These are phyloP conservation scores for Lytechinus variegatus DNA, from an alignment of 35 echinoderm and acorn worm species.

Conservation along the genomic window DNA sequence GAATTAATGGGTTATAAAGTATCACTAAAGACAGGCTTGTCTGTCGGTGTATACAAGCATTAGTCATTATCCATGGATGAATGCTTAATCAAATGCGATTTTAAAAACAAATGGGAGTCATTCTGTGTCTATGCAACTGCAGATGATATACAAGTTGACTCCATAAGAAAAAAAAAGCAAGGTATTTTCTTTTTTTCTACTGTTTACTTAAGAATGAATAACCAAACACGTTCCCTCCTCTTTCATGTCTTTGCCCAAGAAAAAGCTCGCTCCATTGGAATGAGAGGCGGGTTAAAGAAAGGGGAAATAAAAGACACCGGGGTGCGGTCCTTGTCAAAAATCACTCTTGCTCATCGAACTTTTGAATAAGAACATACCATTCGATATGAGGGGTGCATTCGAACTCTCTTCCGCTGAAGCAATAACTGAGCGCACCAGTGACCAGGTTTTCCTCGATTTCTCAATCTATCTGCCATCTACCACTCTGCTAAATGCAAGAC, in stretches of 20 bases:
- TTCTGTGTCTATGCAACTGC: not conserved
- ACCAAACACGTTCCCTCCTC: not conserved
- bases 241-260: not conserved
- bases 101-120: not conserved
- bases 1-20: not conserved
- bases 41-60: not conserved
- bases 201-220: not conserved
- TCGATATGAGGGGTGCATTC: not conserved
- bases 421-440: not conserved
- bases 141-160: too few species aligned
- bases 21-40: not conserved
- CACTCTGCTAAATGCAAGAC: not conserved
- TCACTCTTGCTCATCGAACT: not conserved
- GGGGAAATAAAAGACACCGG: not conserved
- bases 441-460: not conserved
- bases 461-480: not conserved
- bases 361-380: constrained; percentile 3
- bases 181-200: not conserved
- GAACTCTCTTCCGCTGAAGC: not conserved
- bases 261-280: not conserved
- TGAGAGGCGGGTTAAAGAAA: not conserved
- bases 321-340: not conserved
- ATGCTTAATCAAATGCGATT: not conserved
- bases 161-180: not conserved
- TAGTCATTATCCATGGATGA: not conserved